phyloP scores from a whole-genome alignment of 2,888 invertebrate genomes.

The Aphrophora alni region DNA sequence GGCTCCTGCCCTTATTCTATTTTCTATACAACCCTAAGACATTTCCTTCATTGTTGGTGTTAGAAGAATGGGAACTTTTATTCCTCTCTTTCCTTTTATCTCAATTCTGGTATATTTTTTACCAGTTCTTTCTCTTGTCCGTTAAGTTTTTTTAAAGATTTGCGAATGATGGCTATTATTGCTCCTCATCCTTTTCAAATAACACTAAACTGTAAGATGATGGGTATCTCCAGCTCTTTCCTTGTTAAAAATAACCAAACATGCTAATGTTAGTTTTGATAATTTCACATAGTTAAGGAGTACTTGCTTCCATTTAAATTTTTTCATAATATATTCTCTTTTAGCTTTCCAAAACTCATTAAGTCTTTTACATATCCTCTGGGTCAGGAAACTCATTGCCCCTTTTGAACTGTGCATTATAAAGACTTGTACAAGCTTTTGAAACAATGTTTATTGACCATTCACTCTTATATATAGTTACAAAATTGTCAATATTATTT shows the following conservation, averaged over 20 bases:
- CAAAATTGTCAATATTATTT: constrained; percentile 2
- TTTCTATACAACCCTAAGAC: background rate
- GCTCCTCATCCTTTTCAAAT: background rate
- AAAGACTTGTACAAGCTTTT: background rate
- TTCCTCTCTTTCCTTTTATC: constrained; percentile 18
- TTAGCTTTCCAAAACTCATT: background rate
- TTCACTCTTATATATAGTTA: background rate
- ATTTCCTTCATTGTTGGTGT: constrained; percentile 8
- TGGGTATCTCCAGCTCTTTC: constrained; percentile 28
- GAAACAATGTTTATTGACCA: background rate
- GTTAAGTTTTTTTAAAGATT: background rate
- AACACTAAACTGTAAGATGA: background rate
- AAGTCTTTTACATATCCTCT: too few species aligned
- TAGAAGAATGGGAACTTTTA: constrained; percentile 23
- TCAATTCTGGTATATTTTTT: constrained; percentile 7
- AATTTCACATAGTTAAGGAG: background rate
- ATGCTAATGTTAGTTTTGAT: constrained; percentile 4
- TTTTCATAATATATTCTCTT: background rate
- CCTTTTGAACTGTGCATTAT: background rate
- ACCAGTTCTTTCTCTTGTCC: background rate
- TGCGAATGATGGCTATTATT: background rate
- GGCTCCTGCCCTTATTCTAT: constrained; percentile 9
- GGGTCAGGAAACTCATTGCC: too few species aligned
- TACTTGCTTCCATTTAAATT: background rate
- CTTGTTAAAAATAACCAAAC: constrained; percentile 19